Conservation (phyloP, 1,140 invertebrate species). For the Helicoverpa armigera region DNA sequence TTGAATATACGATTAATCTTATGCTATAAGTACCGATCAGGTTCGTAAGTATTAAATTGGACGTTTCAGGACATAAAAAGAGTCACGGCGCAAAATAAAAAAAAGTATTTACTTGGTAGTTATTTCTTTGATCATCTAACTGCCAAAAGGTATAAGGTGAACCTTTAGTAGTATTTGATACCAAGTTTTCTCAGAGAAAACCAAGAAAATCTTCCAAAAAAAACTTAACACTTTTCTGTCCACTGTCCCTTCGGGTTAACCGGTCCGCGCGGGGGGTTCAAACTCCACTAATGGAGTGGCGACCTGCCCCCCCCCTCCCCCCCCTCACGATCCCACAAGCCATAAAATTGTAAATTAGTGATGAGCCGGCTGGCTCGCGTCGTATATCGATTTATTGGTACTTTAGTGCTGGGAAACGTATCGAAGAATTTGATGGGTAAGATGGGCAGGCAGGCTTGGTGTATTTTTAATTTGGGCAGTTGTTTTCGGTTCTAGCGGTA, state of each 20-base stretch:
- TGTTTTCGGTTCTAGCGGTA: background rate
- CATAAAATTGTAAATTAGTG: constrained; percentile 86
- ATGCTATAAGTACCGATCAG: no score
- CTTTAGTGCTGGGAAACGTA: constrained; percentile 69
- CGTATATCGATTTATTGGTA: constrained; percentile 85
- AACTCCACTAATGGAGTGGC: constrained; percentile 78
- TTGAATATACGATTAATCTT: no score
- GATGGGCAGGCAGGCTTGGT: background rate
- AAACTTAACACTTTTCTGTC: constrained; percentile 60
- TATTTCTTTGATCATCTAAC: background rate
- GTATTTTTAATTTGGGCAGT: constrained; percentile 13
- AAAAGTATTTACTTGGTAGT: background rate
- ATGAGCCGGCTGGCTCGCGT: constrained; percentile 79
- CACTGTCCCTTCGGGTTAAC: constrained; percentile 70
- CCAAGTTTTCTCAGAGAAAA: background rate
- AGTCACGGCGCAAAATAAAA: no score
- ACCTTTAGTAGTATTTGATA: no score
- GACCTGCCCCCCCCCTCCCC: constrained; percentile 42
- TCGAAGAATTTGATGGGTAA: constrained; percentile 61
- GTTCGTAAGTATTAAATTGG: no score
- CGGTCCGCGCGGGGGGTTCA: constrained; percentile 66
- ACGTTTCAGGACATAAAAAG: no score
- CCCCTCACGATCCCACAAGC: constrained; percentile 78
- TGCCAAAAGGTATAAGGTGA: no score
- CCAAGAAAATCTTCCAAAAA: constrained; percentile 11